Base-by-base conservation (phyloP, 1,140 invertebrate species). In the Lutraria rhynchaena region DNA sequence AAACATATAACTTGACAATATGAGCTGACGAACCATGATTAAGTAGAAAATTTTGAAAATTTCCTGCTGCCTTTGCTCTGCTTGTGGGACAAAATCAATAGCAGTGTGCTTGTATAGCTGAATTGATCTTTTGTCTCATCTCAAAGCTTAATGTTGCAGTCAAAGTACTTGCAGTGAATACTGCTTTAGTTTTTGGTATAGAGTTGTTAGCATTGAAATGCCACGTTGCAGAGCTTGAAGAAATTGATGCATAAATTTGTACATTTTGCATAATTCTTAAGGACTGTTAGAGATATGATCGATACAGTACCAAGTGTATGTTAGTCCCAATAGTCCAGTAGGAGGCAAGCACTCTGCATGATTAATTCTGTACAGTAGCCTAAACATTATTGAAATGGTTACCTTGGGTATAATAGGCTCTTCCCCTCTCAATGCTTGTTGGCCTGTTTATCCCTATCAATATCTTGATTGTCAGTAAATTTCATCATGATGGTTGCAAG, bases 301-400 rank as follows among this genome's bases (percentile, higher is more conserved):
- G 49, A 67, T 67, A 63, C 24, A 29, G 22, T 51, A 29, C 15
- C n/a, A 49, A 67, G 41, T 29, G 4, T 49, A 46, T 67, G n/a
- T 4, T 11, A 3, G 41, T n/a, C 15, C 37, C 37, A 41, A 41
- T 41, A 41, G 37, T 41, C 44, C 63, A 19, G 24, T 2, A 27
- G 63, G 63, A 67, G 11, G 3, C 17, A 31, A 27, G 11, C 63
- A 67, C 63, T 67, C 63, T 51, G 63, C 44, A 67, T 67, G 63
- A 67, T 67, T 67, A 67, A 67, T 67, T 67, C 31, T 67, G 63
- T 41, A 67, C 49, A 29, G 37, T 49, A 65, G 19, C 24, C 7
- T 9, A 67, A 41, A 46, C 63, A 46, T 46, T 67, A 67, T 67
- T 46, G 37, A 29, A 46, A 67, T 67, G 44, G 22, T 67, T 46